Evolutionary conservation across 2,113 vertebrate species (phyloP).

Genomic region (Cololabis saira): DNA sequence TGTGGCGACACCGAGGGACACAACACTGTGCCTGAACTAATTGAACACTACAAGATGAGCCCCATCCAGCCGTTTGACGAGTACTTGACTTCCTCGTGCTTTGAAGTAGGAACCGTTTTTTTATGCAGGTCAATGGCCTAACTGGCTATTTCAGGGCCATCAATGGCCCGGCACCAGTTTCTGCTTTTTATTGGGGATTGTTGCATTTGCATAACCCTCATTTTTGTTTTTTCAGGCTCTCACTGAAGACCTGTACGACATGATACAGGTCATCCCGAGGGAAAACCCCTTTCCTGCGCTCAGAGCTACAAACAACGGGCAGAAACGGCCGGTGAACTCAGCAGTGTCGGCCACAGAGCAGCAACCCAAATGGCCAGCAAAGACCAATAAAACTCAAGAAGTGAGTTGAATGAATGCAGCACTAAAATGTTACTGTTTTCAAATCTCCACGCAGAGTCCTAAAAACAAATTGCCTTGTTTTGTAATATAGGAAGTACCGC

Average conservation of each 20-base stretch:
- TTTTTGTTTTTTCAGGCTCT: slow-evolving; percentile 58
- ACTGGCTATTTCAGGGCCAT: neutral
- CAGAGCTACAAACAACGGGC: slow-evolving; percentile 39
- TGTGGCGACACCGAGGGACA: slow-evolving; percentile 81
- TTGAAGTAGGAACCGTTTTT: slow-evolving; percentile 72
- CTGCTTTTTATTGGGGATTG: neutral
- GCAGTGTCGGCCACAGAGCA: slow-evolving; percentile 24
- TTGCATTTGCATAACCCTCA: neutral
- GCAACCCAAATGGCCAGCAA: slow-evolving; percentile 56
- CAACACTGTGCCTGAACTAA: slow-evolving; percentile 76
- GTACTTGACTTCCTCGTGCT: slow-evolving; percentile 80
- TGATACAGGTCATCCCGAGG: slow-evolving; percentile 65
- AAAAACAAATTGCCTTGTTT: slow-evolving; percentile 1
- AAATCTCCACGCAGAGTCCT: slow-evolving; percentile 6
- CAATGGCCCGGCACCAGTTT: neutral
- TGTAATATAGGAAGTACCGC: slow-evolving; percentile 62
- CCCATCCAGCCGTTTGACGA: slow-evolving; percentile 87
- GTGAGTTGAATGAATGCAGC: slow-evolving; percentile 7
- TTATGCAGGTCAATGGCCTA: neutral
- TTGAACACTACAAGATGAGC: slow-evolving; percentile 80
- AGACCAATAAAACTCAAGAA: slow-evolving; percentile 41
- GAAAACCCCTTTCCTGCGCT: slow-evolving; percentile 41
- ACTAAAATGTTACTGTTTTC: neutral
- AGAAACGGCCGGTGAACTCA: slow-evolving; percentile 26
- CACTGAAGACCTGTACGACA: slow-evolving; percentile 77